phyloP scores from a whole-genome alignment of 1,140 invertebrate species.

The Copidosoma floridanum region DNA sequence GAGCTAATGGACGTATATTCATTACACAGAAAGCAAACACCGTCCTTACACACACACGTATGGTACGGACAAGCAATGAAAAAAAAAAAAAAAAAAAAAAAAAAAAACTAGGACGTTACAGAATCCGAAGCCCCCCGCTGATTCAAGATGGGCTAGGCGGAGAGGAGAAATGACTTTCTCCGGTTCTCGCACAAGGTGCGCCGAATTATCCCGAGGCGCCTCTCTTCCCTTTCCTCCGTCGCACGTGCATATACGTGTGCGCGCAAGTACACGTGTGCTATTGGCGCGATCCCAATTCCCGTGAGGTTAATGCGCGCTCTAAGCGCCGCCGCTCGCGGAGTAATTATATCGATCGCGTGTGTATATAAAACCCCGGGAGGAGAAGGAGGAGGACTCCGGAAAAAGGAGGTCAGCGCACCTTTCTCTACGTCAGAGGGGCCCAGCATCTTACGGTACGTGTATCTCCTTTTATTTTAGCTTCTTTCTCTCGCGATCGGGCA shows the following conservation, averaged over 20 bases:
- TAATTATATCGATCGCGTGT: conserved; percentile 46
- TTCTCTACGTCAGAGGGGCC: conserved; percentile 38
- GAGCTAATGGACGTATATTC: no score
- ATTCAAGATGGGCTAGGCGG: no score
- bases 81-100: no score
- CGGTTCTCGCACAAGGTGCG: conserved; percentile 30
- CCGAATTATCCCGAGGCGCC: conserved; percentile 31
- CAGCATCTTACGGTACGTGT: background rate
- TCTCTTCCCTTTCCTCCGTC: no score
- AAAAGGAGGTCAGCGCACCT: conserved; percentile 49
- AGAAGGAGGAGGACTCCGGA: background rate
- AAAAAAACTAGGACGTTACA: no score
- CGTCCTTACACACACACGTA: no score
- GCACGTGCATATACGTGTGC: no score
- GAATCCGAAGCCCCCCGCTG: no score
- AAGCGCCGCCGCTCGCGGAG: no score
- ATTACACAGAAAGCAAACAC: no score
- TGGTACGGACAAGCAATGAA: no score
- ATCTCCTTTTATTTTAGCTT: conserved; percentile 10
- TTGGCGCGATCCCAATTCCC: conserved; percentile 39
- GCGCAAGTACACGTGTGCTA: no score
- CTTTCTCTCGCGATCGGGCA: conserved; percentile 20
- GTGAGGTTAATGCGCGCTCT: conserved; percentile 35
- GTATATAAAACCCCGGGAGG: background rate
- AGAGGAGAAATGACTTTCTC: conserved; percentile 43